Evolutionary conservation across 2,113 vertebrate species (phyloP).

Genomic region (Ovis aries): ARS-UI_Ramb_v3.0 NC_056077.1:40496001-40496500

Average conservation of each 20-base stretch:
- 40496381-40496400: background rate
- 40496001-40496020: background rate
- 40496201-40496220: background rate
- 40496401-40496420: no score
- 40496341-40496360: background rate
- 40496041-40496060: background rate
- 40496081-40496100: background rate
- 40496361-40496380: background rate
- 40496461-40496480: accelerated
- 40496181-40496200: background rate
- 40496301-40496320: background rate
- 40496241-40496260: background rate
- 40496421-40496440: accelerated
- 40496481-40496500: background rate
- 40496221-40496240: background rate
- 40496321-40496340: background rate
- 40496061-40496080: background rate
- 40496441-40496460: background rate
- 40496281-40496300: background rate
- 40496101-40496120: background rate
- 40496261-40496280: background rate
- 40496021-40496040: background rate
- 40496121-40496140: background rate
- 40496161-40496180: background rate
- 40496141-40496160: background rate